Conservation (phyloP, 1,140 invertebrate species). For the Bombyx mandarina region DNA sequence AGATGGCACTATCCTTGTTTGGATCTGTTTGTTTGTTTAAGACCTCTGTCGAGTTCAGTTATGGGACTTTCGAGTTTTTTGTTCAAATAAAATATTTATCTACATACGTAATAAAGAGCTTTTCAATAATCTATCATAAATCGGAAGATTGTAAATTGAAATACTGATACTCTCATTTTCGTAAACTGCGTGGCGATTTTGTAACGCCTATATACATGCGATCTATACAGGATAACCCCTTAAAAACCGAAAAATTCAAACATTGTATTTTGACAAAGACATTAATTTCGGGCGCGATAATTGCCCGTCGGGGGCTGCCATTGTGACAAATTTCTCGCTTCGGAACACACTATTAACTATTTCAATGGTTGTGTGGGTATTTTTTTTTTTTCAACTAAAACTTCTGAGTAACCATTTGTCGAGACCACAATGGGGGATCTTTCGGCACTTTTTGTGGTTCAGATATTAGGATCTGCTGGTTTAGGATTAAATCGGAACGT, state of each 20-base stretch:
- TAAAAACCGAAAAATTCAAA: constrained; percentile 2
- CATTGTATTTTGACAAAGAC: constrained; percentile 29
- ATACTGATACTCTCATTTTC: too few relatives aligned
- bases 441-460: constrained; percentile 23
- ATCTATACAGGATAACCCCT: too few relatives aligned
- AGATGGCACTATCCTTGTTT: not conserved
- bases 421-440: constrained; percentile 11
- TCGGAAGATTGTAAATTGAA: too few relatives aligned
- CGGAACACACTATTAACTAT: constrained; percentile 33
- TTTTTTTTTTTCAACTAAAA: constrained; percentile 9
- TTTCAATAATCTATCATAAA: too few relatives aligned
- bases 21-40: not conserved
- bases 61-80: too few relatives aligned
- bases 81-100: too few relatives aligned
- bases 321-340: constrained; percentile 33
- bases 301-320: constrained; percentile 16
- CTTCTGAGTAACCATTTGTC: constrained; percentile 28
- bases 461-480: not conserved
- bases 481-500: not conserved
- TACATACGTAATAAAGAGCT: too few relatives aligned
- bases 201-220: too few relatives aligned
- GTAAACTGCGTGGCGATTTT: too few relatives aligned
- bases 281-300: constrained; percentile 32
- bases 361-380: constrained; percentile 10
- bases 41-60: not conserved